phyloP scores from a whole-genome alignment of 2,113 vertebrate genomes.

The Albula goreensis region DNA sequence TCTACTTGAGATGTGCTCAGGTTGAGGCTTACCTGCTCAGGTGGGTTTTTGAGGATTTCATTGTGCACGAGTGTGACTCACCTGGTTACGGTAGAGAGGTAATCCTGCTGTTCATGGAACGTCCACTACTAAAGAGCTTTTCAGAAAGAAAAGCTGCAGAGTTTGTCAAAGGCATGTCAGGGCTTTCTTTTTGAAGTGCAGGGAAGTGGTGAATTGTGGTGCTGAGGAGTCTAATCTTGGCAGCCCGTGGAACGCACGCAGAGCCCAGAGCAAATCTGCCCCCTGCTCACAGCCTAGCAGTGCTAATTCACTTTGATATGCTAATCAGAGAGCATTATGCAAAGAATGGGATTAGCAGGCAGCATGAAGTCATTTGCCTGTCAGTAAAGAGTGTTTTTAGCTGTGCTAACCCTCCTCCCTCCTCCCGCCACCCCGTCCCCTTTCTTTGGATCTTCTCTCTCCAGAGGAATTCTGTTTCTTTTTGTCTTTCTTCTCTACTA shows the following conservation, averaged over 20 bases:
- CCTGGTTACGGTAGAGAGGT: background rate
- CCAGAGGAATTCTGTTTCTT: conserved; percentile 66
- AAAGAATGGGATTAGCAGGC: conserved; percentile 99
- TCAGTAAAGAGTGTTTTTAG: conserved; percentile 90
- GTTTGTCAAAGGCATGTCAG: background rate
- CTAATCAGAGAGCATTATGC: conserved; percentile 92
- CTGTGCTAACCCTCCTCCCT: background rate
- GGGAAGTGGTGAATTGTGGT: conserved; percentile 70
- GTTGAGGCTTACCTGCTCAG: no score
- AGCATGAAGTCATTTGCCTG: conserved; percentile 99
- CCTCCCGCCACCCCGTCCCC: conserved; percentile 37
- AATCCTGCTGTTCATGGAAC: no score
- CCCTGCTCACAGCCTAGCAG: conserved; percentile 87
- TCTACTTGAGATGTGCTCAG: no score
- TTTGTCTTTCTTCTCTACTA: conserved; percentile 38
- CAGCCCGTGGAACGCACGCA: conserved; percentile 82
- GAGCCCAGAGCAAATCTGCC: conserved; percentile 85
- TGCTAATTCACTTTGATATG: conserved; percentile 96
- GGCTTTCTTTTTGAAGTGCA: conserved; percentile 64
- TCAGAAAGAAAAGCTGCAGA: background rate
- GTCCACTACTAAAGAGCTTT: no score
- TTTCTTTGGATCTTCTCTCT: conserved; percentile 82
- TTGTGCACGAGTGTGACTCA: background rate
- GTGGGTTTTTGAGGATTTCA: no score
- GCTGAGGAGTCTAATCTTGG: conserved; percentile 80